Conservation (phyloP, 2,888 invertebrate genomes). For the Agonopterix heracliana region DNA sequence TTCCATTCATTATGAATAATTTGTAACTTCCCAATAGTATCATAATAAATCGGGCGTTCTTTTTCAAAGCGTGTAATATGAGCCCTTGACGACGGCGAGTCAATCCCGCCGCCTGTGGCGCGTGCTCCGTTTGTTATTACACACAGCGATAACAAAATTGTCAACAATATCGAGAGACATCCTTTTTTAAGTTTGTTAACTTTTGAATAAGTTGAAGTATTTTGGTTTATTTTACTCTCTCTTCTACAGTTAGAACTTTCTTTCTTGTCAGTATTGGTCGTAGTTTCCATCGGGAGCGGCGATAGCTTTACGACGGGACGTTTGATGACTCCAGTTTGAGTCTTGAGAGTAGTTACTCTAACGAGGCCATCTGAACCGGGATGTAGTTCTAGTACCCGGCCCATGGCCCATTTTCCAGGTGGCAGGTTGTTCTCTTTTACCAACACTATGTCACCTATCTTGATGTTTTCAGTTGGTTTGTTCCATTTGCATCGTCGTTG, state of each 20-base stretch:
- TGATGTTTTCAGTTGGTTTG: conserved; percentile 6
- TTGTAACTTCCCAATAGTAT: conserved; percentile 4
- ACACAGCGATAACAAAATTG: too few species aligned
- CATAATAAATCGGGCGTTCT: background rate
- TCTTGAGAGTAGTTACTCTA: conserved; percentile 1
- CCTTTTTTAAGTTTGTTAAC: background rate
- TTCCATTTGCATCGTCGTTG: conserved; percentile 11
- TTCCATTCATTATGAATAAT: conserved; percentile 15
- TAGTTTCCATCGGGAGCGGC: background rate
- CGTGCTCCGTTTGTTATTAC: background rate
- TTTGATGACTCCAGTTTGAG: too few species aligned
- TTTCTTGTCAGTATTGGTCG: background rate
- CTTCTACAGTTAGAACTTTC: background rate
- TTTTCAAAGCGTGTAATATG: conserved; percentile 7
- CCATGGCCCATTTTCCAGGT: conserved; percentile 14
- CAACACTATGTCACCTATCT: conserved; percentile 13
- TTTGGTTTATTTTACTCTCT: background rate
- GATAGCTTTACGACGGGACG: too few species aligned
- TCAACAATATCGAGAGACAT: too few species aligned
- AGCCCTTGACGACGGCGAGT: conserved; percentile 1
- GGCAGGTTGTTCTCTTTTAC: conserved; percentile 14
- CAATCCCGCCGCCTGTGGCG: background rate
- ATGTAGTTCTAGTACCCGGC: conserved; percentile 9
- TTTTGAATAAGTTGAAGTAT: background rate
- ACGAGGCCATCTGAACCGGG: conserved; percentile 3